These are phyloP conservation scores for Lamproptera curius DNA, from an alignment of 2,888 invertebrate genomes.

Conservation along the genomic window DNA sequence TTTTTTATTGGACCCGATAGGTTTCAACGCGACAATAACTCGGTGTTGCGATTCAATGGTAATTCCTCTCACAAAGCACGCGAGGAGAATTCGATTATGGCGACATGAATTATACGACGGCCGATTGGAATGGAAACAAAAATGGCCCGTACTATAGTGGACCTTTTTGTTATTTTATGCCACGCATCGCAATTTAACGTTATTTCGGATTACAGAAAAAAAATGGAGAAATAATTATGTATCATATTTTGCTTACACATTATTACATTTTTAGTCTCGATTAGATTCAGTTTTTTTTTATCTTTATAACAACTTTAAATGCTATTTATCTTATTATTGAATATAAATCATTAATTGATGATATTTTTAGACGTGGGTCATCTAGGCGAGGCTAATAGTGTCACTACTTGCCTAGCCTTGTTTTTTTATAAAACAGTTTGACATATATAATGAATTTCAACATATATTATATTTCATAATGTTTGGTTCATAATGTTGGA, in stretches of 20 bases:
- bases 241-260: not conserved
- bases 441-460: too few relatives aligned
- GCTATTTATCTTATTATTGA: too few relatives aligned
- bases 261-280: not conserved
- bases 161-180: not conserved
- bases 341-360: too few relatives aligned
- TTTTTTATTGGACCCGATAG: constrained; percentile 27
- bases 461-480: too few relatives aligned
- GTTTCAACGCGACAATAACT: constrained; percentile 32
- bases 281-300: not conserved
- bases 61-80: constrained; percentile 30
- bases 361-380: too few relatives aligned
- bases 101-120: constrained; percentile 16
- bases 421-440: too few relatives aligned
- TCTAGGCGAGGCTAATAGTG: too few relatives aligned
- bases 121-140: not conserved
- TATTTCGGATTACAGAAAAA: not conserved
- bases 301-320: not conserved
- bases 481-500: too few relatives aligned
- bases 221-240: not conserved
- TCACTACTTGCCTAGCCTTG: too few relatives aligned
- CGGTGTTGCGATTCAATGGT: constrained; percentile 40
- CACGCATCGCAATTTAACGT: not conserved
- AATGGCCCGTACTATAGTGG: not conserved
- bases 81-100: constrained; percentile 29